Evolutionary conservation across 2,113 vertebrate species (phyloP).

Genomic region (Cephalopholis sonnerati): DNA sequence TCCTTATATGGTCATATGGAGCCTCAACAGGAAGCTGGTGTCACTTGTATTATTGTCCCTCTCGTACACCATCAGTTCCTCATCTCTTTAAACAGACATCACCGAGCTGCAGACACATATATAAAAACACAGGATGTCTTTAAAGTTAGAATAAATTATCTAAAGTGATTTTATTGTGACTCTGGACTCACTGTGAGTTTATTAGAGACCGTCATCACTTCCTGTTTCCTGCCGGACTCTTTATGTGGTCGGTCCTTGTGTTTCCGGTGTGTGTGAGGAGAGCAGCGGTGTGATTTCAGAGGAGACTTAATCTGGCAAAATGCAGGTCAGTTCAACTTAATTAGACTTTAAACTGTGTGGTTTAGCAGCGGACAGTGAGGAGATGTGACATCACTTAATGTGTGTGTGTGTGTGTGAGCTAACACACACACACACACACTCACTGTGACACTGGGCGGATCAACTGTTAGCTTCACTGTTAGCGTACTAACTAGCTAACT

Average conservation of each 20-base stretch:
- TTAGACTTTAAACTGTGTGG: fast-evolving
- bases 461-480: background rate
- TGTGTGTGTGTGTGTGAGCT: background rate
- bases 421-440: too few relatives aligned
- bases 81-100: background rate
- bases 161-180: background rate
- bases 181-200: fast-evolving
- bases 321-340: constrained; percentile 81
- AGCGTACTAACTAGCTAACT: too few relatives aligned
- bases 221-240: constrained; percentile 65
- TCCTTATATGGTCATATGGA: constrained; percentile 79
- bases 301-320: constrained; percentile 47
- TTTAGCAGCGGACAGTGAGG: background rate
- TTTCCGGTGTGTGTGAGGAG: constrained; percentile 64
- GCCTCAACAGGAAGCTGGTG: constrained; percentile 72
- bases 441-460: background rate
- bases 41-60: constrained; percentile 76
- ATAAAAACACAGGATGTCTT: fast-evolving
- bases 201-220: fast-evolving
- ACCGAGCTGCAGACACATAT: fast-evolving
- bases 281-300: constrained; percentile 68
- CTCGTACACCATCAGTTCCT: background rate
- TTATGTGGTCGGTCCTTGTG: constrained; percentile 54
- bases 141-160: background rate
- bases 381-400: fast-evolving